Evolutionary conservation across 2,797 vertebrate species (phyloP).

Genomic region (Semotilus atromaculatus): DNA sequence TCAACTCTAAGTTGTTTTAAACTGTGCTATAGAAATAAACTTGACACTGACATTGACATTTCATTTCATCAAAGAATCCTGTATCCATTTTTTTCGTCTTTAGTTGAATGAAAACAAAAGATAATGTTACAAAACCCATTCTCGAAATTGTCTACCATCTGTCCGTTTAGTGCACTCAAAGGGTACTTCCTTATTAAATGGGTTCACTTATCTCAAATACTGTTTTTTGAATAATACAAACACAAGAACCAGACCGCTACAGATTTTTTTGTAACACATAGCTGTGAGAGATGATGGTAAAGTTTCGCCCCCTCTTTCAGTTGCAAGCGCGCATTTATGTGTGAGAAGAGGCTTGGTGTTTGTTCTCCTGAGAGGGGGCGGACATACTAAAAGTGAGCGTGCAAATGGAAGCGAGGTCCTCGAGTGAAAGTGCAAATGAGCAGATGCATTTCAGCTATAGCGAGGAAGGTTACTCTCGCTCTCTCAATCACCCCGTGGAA

Average conservation of each 20-base stretch:
- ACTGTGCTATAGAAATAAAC: no score
- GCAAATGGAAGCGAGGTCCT: conserved; percentile 14
- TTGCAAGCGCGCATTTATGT: neutral
- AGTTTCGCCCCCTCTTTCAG: neutral
- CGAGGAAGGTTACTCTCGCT: conserved; percentile 1
- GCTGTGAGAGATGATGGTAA: neutral
- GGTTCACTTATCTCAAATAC: conserved; percentile 8
- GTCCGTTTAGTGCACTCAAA: neutral
- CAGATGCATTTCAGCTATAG: conserved; percentile 43
- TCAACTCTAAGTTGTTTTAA: no score
- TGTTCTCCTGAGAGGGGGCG: conserved; percentile 3
- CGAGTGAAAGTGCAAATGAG: conserved; percentile 38
- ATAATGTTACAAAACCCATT: neutral
- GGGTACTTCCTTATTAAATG: neutral
- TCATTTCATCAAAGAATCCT: neutral
- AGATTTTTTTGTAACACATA: conserved; percentile 8
- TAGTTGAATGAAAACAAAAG: conserved; percentile 2
- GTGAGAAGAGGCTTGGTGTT: neutral
- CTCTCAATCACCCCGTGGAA: conserved; percentile 17
- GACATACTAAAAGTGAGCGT: conserved; percentile 22
- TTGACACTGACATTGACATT: no score
- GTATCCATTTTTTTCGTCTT: neutral
- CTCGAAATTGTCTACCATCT: neutral
- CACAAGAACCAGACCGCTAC: neutral
- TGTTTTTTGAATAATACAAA: neutral